Evolutionary conservation across 1,140 invertebrate genomes (phyloP), one percentile per base, ranked within the genome.

Genomic region (Nomia melanderi): DNA sequence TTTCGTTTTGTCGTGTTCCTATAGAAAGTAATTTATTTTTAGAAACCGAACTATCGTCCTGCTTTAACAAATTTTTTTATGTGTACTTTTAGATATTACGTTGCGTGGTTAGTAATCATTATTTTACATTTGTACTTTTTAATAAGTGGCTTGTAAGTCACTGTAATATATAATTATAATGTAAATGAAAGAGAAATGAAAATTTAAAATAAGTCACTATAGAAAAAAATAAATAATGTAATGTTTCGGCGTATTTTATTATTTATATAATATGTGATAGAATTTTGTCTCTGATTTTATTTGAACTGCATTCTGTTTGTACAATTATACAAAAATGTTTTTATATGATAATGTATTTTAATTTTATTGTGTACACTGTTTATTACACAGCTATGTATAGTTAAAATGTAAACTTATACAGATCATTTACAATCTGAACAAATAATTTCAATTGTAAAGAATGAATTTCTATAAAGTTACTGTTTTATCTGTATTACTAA

Each of bases 11-110:
- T 36, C 69, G 65, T 77, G 79, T 82, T 82, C 80, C 73, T 82
- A 77, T 77, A 39, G 25, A 57, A 41, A 77, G 0, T 81, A 69
- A 81, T 77, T 81, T 72, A 81, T 72, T 67, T 77, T 59, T 53
- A 41, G 29, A 31, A 36, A 63, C 53, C 27, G 14, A 27, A 20
- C 12, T 47, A 66, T 44, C 62, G 20, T 27, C 11, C 25, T 56
- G 12, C 12, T 75, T 75, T 11, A 57, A 56, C 54, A 14, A 27
- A 31, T n/a, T 33, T 57, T 25, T 29, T 29, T 36, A 27, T 7
- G 64, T 0, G 33, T 67, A 39, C 47, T 50, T 50, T 50, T n/a
- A 5, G 20, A 50, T n/a, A n/a, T 36, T 75, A 53, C 44, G 44
- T 44, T 75, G 39, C 39, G 41, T 20, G 50, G 47, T 3, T 57